Evolutionary conservation across 2,113 vertebrate species (phyloP), one percentile per base, ranked within the genome.

Genomic region (Chaenogobius annularis): DNA sequence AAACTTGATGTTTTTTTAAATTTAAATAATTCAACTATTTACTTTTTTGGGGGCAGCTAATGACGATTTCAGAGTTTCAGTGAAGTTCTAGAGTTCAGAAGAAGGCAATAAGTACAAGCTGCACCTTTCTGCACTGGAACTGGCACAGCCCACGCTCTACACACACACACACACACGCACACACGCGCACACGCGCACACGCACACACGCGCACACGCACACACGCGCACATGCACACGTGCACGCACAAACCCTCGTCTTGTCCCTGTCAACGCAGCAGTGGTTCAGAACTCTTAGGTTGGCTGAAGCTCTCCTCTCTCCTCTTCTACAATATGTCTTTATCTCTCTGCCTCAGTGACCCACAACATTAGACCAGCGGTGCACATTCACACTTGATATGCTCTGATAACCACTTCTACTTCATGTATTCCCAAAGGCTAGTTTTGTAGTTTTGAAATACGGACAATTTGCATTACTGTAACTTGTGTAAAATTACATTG

Each of bases 31-130:
- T n/a, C n/a, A n/a, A n/a, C n/a, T n/a, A n/a, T n/a, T n/a, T n/a
- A n/a, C n/a, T n/a, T n/a, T n/a, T n/a, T n/a, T n/a, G n/a, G n/a
- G n/a, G n/a, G n/a, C n/a, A n/a, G n/a, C n/a, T n/a, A n/a, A n/a
- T n/a, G 50, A 54, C 50, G 9, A 20, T 10, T 1, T 13, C 23
- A 58, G 23, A 23, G 22, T 63, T 17, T 40, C 35, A 63, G 9
- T 46, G 67, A 78, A 81, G 82, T 86, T n/a, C 84, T 85, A 26
- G 56, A 64, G 68, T 71, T 67, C 26, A 56, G 77, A 72, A 73
- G 89, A 85, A 85, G 73, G 68, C 80, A 89, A 85, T 85, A 81
- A 82, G 83, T 50, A 68, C 62, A n/a, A 61, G 10, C 43, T 81
- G 79, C 62, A 66, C 40, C 70, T 55, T 69, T 79, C 77, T 52